Evolutionary conservation across 2,888 invertebrate genomes (phyloP).

Genomic region (Drosophila sordidapex): DNA sequence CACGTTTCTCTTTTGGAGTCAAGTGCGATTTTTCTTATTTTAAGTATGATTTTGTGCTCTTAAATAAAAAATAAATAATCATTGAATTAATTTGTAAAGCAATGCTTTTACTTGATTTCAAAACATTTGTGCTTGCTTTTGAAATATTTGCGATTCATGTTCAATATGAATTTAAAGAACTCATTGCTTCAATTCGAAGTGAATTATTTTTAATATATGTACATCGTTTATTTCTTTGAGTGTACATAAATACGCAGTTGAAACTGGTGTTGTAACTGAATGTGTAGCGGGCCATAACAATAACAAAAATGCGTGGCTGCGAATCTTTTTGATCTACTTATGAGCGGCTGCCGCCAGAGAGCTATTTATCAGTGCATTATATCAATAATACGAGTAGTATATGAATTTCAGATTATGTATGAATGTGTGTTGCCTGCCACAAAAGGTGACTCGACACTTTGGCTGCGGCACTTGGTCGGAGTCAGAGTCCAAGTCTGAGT

Average conservation of each 20-base stretch:
- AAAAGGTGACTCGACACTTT: constrained; percentile 56
- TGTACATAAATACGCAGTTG: constrained; percentile 1
- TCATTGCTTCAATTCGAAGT: neutral
- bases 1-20: neutral
- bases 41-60: neutral
- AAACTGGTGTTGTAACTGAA: neutral
- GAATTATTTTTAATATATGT: neutral
- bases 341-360: constrained; percentile 46
- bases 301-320: constrained; percentile 60
- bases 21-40: neutral
- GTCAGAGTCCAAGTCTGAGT: neutral
- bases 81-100: neutral
- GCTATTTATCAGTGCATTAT: constrained; percentile 73
- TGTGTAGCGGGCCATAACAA: constrained; percentile 26
- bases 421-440: neutral
- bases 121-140: neutral
- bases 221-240: neutral
- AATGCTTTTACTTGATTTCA: too few species aligned
- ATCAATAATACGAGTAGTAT: constrained; percentile 68
- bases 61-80: neutral
- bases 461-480: constrained; percentile 2
- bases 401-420: constrained; percentile 63
- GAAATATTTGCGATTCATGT: neutral
- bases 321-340: constrained; percentile 77
- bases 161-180: neutral